Base-by-base conservation (phyloP, 2,797 vertebrate species). In the Poecilia gillii region DNA sequence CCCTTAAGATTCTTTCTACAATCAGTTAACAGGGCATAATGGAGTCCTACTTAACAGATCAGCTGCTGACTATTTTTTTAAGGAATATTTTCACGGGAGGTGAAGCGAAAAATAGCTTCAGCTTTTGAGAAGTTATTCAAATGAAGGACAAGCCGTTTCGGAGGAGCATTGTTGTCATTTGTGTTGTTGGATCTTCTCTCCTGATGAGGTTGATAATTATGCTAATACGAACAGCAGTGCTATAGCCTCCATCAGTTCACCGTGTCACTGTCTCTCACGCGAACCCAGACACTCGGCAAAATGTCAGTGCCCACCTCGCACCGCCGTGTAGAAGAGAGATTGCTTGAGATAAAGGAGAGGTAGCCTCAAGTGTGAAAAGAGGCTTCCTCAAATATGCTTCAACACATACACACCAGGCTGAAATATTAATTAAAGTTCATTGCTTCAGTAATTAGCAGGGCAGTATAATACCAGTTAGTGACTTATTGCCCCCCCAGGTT, bases 401-500 rank as follows among this genome's bases (percentile, higher is more conserved):
- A 81, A 84, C 83, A 79, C 86, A 90, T 33, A 68, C 23, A 81
- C 82, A 51, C 49, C 55, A 9, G 81, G 82, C 87, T 81, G 82
- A 68, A 89, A 84, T 93, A 95, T 94, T 95, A 94, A 94, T 95
- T 94, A 95, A 95, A 95, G 94, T 95, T 94, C 90, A 95, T 93
- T 93, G 92, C 92, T 91, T 95, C 87, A 55, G 93, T 94, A 95
- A 96, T 95, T 94, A 95, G 93, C 93, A 82, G 87, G 82, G 89
- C 90, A 90, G 92, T 91, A 94, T 95, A 95, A 95, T 94, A 94
- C 89, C 90, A 93, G 90, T 94, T 92, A 84, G 91, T 91, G 92
- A 94, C 92, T 93, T 90, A 91, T 94, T 91, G 93, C 85, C 90
- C 92, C 90, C 93, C 68, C 89, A 90, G 94, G 92, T 91, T 91